Base-by-base conservation (phyloP, 2,113 vertebrate genomes). In the Brachyistius frenatus region DNA sequence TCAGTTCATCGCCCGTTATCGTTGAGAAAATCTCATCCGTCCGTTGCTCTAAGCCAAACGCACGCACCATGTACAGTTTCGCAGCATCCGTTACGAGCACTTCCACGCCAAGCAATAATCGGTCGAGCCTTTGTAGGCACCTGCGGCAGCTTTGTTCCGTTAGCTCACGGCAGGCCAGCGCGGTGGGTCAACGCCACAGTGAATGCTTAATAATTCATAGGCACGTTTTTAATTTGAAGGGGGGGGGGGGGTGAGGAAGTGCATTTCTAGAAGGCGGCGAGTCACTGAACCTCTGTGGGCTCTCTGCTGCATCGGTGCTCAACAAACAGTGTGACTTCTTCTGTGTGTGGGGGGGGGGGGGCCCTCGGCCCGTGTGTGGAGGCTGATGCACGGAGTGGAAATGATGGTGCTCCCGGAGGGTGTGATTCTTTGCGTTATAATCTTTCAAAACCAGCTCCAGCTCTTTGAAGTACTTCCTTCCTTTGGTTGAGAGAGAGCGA, bases 171-270 rank as follows among this genome's bases (percentile, higher is more conserved):
- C 66, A 64, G 82, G 52, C 64, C 76, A 39, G 63, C 9, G 9
- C 37, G 30, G 41, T 1, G 54, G 83, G 68, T 88, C 88, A 83
- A 32, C 67, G 4, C 62, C 76, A 50, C 81, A 23, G 70, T 62
- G 63, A 47, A n/a, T 31, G 61, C 74, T 88, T 78, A 88, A 88
- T 89, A 81, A 92, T 89, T 92, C 86, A 89, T 73, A 16, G 36
- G 52, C 78, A 73, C n/a, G 10, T 75, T 85, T 89, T 89, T 86
- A 90, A 84, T 82, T 80, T 73, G 80, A 54, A 39, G 75, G 55
- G 60, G 54, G 37, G 74, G 52, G 55, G 53, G 23, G 23, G 23
- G 23, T 47, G 63, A 70, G 75, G 5, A 49, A 50, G 71, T 57
- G 54, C 37, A 50, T 86, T 67, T 83, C 58, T 60, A 56, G 78